A percentile compares a stretch with the other conserved stretches of the same genome.
Conservation (phyloP, 2,888 invertebrate genomes). For the Odiellus spinosus region DNA sequence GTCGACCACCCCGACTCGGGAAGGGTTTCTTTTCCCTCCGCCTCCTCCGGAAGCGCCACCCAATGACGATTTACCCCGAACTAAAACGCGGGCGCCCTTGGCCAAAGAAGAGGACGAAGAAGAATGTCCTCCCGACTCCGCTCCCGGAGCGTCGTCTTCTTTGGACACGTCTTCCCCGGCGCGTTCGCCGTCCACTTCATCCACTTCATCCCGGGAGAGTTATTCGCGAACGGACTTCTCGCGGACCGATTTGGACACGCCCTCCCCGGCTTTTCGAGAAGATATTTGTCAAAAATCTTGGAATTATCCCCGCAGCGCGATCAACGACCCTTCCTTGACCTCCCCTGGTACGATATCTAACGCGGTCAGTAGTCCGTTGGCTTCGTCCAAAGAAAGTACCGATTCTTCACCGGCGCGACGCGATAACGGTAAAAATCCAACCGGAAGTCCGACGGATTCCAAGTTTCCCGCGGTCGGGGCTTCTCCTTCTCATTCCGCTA, state of each 20-base stretch:
- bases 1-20: constrained; percentile 13
- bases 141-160: constrained; percentile 40
- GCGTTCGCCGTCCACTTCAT: constrained; percentile 62
- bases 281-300: too few species aligned
- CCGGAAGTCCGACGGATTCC: too few species aligned
- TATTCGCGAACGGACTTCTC: constrained; percentile 40
- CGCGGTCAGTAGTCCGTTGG: too few species aligned
- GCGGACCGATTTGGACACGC: constrained; percentile 55
- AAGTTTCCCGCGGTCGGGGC: not conserved
- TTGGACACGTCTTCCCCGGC: constrained; percentile 66
- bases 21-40: constrained; percentile 11
- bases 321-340: too few species aligned
- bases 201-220: constrained; percentile 69
- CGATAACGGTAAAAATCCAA: too few species aligned
- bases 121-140: not conserved
- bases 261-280: constrained; percentile 27
- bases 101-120: not conserved
- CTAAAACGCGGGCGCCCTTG: not conserved
- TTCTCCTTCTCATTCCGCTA: not conserved
- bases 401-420: too few species aligned
- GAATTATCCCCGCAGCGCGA: too few species aligned
- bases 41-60: constrained; percentile 6
- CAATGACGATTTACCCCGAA: constrained; percentile 6
- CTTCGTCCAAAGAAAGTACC: too few species aligned
- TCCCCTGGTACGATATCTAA: too few species aligned